Evolutionary conservation across 2,113 vertebrate genomes (phyloP).

Genomic region (Rutilus rutilus): DNA sequence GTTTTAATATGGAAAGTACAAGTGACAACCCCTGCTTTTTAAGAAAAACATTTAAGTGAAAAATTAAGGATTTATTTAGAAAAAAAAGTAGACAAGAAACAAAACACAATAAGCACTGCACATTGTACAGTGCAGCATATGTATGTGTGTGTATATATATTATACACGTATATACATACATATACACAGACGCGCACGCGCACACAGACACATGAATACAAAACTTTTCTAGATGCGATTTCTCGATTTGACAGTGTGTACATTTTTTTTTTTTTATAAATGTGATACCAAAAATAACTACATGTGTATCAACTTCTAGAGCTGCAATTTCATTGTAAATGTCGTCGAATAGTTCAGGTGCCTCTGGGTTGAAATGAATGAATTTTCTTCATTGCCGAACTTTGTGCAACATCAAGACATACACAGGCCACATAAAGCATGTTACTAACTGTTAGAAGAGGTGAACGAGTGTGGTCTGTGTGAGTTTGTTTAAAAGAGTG

Average conservation of each 20-base stretch:
- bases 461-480: conserved; percentile 57
- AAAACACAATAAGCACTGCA: background rate
- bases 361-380: background rate
- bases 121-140: no score
- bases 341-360: background rate
- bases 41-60: background rate
- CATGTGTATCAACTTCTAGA: background rate
- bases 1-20: background rate
- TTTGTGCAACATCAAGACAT: background rate
- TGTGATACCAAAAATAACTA: background rate
- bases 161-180: no score
- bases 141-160: no score
- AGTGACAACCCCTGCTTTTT: background rate
- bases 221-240: no score
- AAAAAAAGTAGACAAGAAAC: background rate
- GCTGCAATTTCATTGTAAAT: background rate
- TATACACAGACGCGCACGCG: no score
- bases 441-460: background rate
- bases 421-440: background rate
- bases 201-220: no score
- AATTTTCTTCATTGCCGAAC: background rate
- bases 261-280: background rate
- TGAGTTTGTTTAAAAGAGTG: conserved; percentile 78
- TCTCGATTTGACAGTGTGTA: no score
- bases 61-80: background rate